Percentiles rank a stretch among this genome's conserved stretches.
Conservation (phyloP, 2,797 vertebrate species). For the Acanthornis magna region DNA sequence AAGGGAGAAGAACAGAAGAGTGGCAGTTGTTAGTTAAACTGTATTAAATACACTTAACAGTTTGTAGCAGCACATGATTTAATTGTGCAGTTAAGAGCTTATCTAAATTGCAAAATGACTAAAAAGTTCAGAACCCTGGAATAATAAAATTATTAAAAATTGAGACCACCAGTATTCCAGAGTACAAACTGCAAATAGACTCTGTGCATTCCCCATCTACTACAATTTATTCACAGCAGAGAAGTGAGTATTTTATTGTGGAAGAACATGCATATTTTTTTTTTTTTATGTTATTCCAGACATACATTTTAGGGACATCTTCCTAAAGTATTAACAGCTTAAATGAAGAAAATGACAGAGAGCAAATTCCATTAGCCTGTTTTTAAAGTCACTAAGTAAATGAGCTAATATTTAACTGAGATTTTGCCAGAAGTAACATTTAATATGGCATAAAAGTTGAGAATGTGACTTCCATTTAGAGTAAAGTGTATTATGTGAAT, state of each 20-base stretch:
- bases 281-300: background rate
- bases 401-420: background rate
- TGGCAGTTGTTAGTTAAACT: background rate
- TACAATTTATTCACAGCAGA: background rate
- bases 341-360: conserved; percentile 13
- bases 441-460: background rate
- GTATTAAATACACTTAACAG: background rate
- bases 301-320: background rate
- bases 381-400: conserved; percentile 13
- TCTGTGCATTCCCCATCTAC: background rate
- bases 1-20: background rate
- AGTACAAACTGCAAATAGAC: background rate
- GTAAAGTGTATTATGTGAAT: background rate
- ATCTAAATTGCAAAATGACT: background rate
- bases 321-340: conserved; percentile 10
- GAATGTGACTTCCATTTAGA: background rate
- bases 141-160: conserved; percentile 7
- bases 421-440: background rate
- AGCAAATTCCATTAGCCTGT: background rate
- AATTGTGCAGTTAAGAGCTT: conserved; percentile 32
- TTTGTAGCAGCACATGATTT: background rate
- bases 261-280: background rate
- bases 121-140: background rate
- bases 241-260: background rate
- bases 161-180: background rate